Evolutionary conservation across 2,797 vertebrate genomes (phyloP).

Genomic region (Hapalemur alaotrensis): DNA sequence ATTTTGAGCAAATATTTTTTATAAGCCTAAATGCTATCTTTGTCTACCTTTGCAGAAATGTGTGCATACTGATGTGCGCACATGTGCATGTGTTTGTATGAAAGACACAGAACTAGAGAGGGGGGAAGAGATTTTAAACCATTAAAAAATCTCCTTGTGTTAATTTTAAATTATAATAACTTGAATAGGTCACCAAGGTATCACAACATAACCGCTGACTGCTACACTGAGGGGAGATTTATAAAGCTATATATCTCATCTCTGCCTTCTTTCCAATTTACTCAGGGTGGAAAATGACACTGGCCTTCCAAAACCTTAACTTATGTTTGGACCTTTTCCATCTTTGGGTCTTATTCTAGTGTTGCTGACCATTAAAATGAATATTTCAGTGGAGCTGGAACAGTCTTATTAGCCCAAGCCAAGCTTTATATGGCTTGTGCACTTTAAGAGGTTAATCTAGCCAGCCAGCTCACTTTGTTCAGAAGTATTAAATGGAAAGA

Average conservation of each 20-base stretch:
- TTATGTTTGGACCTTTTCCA: constrained; percentile 70
- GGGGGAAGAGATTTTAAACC: background rate
- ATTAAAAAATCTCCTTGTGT: background rate
- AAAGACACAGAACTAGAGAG: background rate
- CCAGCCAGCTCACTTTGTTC: constrained; percentile 64
- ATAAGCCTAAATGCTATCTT: background rate
- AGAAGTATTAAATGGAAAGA: constrained; percentile 64
- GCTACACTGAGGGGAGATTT: background rate
- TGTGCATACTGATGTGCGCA: background rate
- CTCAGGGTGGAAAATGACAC: constrained; percentile 65
- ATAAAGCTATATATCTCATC: constrained; percentile 38
- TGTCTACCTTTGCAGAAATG: background rate
- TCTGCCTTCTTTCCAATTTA: constrained; percentile 53
- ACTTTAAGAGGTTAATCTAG: constrained; percentile 74
- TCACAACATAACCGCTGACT: constrained; percentile 24
- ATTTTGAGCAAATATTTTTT: background rate
- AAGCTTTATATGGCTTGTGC: constrained; percentile 58
- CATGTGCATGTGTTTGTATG: background rate
- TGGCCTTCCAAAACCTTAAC: constrained; percentile 59
- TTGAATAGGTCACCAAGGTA: constrained; percentile 36
- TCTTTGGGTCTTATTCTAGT: constrained; percentile 42
- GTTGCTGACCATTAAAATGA: constrained; percentile 71
- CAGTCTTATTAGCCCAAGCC: constrained; percentile 48
- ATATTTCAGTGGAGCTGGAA: constrained; percentile 62
- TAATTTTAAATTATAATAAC: constrained; percentile 46